Percentiles rank a stretch among this genome's conserved stretches.
Evolutionary conservation across 2,113 vertebrate species (phyloP).

Genomic region (Pardalotus punctatus): DNA sequence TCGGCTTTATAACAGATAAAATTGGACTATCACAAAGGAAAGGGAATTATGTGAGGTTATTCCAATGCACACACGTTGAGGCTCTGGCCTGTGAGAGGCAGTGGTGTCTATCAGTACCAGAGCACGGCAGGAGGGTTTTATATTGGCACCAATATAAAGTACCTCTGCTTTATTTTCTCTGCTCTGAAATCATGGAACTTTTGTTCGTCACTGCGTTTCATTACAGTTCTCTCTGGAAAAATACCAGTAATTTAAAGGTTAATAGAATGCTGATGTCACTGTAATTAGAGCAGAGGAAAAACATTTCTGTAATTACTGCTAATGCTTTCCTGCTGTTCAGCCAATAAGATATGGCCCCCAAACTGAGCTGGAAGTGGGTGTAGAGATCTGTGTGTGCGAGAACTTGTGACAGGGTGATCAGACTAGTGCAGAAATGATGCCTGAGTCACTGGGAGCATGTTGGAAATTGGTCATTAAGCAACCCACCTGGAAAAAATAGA

Average conservation of each 20-base stretch:
- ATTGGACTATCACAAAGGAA: background rate
- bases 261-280: constrained; percentile 68
- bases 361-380: constrained; percentile 54
- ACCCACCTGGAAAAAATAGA: constrained; percentile 40
- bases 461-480: constrained; percentile 51
- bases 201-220: constrained; percentile 23
- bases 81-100: background rate
- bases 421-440: constrained; percentile 51
- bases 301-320: constrained; percentile 70
- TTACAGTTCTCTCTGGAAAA: constrained; percentile 56
- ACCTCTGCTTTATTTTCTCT: background rate
- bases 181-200: background rate
- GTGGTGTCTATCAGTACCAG: background rate
- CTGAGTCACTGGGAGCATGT: constrained; percentile 30
- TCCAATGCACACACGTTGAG: background rate
- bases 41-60: background rate
- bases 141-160: background rate
- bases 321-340: constrained; percentile 71
- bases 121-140: background rate
- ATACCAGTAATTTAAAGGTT: constrained; percentile 74
- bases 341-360: constrained; percentile 44
- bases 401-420: constrained; percentile 64
- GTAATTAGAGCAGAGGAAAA: constrained; percentile 69
- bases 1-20: background rate
- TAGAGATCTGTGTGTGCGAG: constrained; percentile 45